Evolutionary conservation across 2,888 invertebrate genomes (phyloP).

Genomic region (Blera fallax): DNA sequence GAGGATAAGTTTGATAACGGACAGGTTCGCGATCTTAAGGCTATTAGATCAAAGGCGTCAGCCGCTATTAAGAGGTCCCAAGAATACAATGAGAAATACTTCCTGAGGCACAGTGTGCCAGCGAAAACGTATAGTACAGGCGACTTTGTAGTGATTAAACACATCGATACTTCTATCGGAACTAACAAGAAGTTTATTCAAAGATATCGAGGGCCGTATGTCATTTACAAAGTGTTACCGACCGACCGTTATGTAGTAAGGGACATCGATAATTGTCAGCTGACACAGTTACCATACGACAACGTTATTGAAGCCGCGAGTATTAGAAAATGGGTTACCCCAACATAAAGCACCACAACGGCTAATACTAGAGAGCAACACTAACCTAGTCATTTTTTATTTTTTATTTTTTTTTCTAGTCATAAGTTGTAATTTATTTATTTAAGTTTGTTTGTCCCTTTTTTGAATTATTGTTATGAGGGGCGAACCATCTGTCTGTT

Average conservation of each 20-base stretch:
- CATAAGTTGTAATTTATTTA: background rate
- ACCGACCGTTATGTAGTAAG: conserved; percentile 35
- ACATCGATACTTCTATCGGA: conserved; percentile 3
- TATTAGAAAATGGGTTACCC: conserved; percentile 2
- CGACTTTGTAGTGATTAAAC: too few species aligned
- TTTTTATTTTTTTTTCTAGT: too few species aligned
- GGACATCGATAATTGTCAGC: conserved; percentile 39
- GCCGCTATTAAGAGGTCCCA: background rate
- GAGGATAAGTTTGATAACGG: too few species aligned
- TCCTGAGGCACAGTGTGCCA: background rate
- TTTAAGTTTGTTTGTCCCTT: background rate
- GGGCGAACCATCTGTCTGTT: too few species aligned
- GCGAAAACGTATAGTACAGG: background rate
- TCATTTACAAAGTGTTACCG: conserved; percentile 19
- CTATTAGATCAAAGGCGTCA: conserved; percentile 3
- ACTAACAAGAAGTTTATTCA: conserved; percentile 21
- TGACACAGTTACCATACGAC: too few species aligned
- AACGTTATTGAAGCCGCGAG: background rate
- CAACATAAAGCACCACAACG: background rate
- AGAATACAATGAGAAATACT: background rate
- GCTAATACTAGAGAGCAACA: background rate
- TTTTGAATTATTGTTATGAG: too few species aligned
- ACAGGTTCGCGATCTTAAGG: too few species aligned
- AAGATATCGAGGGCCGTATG: conserved; percentile 31
- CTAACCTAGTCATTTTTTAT: too few species aligned